phyloP scores from a whole-genome alignment of 2,888 invertebrate genomes.

The Andricus quercusramuli region DNA sequence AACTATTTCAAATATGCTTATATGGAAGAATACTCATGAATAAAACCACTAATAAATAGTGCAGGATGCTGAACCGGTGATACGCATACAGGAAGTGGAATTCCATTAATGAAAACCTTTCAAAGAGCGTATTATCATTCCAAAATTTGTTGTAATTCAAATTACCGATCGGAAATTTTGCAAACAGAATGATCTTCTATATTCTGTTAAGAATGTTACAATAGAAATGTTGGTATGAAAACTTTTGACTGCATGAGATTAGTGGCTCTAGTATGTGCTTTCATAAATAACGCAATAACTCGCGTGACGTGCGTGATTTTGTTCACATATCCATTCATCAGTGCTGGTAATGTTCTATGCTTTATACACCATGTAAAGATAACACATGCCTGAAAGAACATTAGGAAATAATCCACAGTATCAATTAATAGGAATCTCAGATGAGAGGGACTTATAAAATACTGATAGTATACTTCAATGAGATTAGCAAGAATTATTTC shows the following conservation, averaged over 20 bases:
- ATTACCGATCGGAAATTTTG: too few species aligned
- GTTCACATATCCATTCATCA: constrained; percentile 68
- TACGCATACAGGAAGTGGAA: background rate
- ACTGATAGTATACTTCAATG: background rate
- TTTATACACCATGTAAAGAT: constrained; percentile 29
- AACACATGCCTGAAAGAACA: constrained; percentile 5
- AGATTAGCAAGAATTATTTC: background rate
- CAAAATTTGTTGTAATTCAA: background rate
- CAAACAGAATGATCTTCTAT: too few species aligned
- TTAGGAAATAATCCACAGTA: constrained; percentile 7
- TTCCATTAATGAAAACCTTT: background rate
- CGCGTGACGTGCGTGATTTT: constrained; percentile 68
- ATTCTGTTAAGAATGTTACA: too few species aligned
- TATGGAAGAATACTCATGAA: too few species aligned
- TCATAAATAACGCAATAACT: constrained; percentile 68
- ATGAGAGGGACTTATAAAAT: background rate
- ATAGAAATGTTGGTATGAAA: background rate
- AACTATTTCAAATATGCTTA: too few species aligned
- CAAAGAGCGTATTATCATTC: background rate
- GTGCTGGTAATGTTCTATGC: constrained; percentile 58
- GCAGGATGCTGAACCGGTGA: too few species aligned
- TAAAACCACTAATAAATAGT: too few species aligned
- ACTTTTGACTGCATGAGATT: constrained; percentile 18
- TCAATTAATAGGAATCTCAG: constrained; percentile 13
- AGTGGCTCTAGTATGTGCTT: constrained; percentile 25